phyloP scores from a whole-genome alignment of 2,888 invertebrate species.

The Bhutanitis thaidina region DNA sequence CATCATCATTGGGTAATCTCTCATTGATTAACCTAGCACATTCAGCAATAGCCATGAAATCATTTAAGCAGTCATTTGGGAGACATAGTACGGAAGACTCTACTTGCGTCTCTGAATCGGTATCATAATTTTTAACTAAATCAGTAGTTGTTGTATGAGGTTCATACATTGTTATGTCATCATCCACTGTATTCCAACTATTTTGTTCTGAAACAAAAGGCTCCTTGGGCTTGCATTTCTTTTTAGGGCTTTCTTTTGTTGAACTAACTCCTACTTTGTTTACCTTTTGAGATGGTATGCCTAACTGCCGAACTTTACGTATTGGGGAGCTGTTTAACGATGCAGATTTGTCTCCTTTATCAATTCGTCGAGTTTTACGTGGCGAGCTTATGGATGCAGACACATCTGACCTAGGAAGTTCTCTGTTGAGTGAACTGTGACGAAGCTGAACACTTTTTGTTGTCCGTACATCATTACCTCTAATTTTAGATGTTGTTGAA shows the following conservation, averaged over 20 bases:
- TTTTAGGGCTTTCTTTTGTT: conserved; percentile 63
- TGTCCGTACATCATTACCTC: conserved; percentile 53
- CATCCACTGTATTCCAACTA: conserved; percentile 53
- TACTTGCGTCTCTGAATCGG: conserved; percentile 62
- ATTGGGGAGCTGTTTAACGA: conserved; percentile 72
- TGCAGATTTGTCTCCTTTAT: conserved; percentile 68
- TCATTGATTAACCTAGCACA: conserved; percentile 52
- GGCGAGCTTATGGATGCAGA: conserved; percentile 66
- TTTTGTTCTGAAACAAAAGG: conserved; percentile 46
- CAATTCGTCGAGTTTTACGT: conserved; percentile 66
- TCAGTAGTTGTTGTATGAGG: conserved; percentile 68
- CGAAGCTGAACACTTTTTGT: conserved; percentile 58
- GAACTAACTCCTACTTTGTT: conserved; percentile 52
- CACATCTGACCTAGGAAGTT: conserved; percentile 54
- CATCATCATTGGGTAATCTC: conserved; percentile 52
- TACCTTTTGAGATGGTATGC: conserved; percentile 50
- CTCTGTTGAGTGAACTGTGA: conserved; percentile 67
- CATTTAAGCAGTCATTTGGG: conserved; percentile 67
- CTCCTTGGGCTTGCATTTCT: conserved; percentile 54
- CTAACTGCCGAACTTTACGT: conserved; percentile 68
- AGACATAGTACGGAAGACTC: conserved; percentile 67
- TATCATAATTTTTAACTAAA: conserved; percentile 60
- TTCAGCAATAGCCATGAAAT: conserved; percentile 67
- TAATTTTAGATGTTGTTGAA: conserved; percentile 48
- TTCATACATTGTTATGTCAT: conserved; percentile 74